phyloP scores from a whole-genome alignment of 2,797 vertebrate genomes.

The Fistularia tabacaria region DNA sequence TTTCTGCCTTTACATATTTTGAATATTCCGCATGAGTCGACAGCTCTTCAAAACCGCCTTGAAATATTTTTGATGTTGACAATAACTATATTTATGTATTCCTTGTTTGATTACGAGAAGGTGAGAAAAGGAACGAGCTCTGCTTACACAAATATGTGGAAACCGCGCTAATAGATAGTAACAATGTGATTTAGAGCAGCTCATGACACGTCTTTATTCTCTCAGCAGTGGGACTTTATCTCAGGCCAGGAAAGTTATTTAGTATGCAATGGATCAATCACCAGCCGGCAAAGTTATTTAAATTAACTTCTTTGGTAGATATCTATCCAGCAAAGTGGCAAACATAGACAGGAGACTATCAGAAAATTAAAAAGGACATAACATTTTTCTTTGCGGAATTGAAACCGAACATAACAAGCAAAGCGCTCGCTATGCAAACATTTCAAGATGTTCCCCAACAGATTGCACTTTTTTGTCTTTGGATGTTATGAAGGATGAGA shows the following conservation, averaged over 20 bases:
- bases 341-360: conserved; percentile 61
- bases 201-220: conserved; percentile 54
- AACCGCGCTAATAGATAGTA: conserved; percentile 44
- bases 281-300: conserved; percentile 66
- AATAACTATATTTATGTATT: conserved; percentile 2
- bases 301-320: conserved; percentile 69
- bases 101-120: conserved; percentile 39
- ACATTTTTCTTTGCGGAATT: conserved; percentile 47
- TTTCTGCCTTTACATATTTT: conserved; percentile 3
- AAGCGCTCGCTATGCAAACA: conserved; percentile 39
- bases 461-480: conserved; percentile 37
- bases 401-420: conserved; percentile 55
- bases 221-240: conserved; percentile 52
- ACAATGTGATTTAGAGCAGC: conserved; percentile 40
- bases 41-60: conserved; percentile 8
- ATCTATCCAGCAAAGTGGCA: conserved; percentile 62
- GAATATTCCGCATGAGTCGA: neutral
- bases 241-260: conserved; percentile 53
- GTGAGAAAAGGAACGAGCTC: conserved; percentile 32
- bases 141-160: conserved; percentile 49
- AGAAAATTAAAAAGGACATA: conserved; percentile 66
- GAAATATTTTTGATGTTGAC: neutral
- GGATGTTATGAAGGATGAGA: conserved; percentile 33
- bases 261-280: conserved; percentile 70
- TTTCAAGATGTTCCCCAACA: conserved; percentile 48